Base-by-base conservation (phyloP, 2,797 vertebrate species). In the Catharus ustulatus region DNA sequence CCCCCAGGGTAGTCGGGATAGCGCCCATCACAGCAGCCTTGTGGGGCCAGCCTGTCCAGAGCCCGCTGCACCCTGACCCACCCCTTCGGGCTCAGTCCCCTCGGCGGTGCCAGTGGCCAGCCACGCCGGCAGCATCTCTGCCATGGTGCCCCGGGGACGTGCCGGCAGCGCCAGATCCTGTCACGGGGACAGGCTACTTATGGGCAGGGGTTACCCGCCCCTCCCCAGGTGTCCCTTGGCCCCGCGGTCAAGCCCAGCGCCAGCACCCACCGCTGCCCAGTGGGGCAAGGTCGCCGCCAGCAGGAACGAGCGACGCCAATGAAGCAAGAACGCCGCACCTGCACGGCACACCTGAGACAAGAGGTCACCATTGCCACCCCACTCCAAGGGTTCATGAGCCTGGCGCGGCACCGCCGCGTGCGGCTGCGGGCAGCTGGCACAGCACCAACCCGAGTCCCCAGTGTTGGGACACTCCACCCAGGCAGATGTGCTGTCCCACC, bases 341-440 rank as follows among this genome's bases (percentile, higher is more conserved):
- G 85, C 49, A 10, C 6, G 15, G 69, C 2, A 8, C 66, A 23
- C 59, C 8, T 7, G 57, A 42, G 52, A 18, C 71, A 9, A 2
- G 30, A 11, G 22, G 13, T 8, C 51, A 55, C 29, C 15, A 19
- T 2, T 9, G 61, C 10, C 66, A 64, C 58, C 21, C 34, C 52
- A 4, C 15, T 10, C 13, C 6, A 15, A 15, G 32, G 67, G 55
- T 12, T 9, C 2, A 7, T 3, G 2, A 40, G 42, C n/a, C n/a
- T 13, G 30, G 46, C 40, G 36, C 51, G 3, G 21, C 43, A 57
- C 27, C 5, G 5, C 67, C 4, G 26, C 0, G 26, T 9, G 40
- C 64, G 15, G 62, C 46, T 9, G 3, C 1, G n/a, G 16, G 15
- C 5, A 24, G 10, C 17, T 12, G n/a, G 62, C 24, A 3, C 0